Conservation (phyloP, 2,888 invertebrate species). For the Drosophila acutilabella region DNA sequence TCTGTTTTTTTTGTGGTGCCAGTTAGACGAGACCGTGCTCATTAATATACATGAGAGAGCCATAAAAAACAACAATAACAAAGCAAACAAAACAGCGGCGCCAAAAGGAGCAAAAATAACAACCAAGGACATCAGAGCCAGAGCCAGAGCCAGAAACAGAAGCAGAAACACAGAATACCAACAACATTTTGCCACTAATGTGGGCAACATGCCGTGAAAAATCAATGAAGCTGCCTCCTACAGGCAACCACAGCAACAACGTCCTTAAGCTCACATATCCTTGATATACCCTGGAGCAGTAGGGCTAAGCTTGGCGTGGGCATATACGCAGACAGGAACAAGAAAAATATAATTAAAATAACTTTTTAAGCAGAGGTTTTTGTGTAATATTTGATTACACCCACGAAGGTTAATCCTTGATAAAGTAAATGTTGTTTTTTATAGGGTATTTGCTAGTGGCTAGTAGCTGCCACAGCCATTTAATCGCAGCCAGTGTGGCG, state of each 20-base stretch:
- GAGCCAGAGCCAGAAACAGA: conserved; percentile 21
- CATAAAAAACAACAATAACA: conserved; percentile 51
- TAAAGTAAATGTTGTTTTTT: neutral
- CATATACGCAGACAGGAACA: neutral
- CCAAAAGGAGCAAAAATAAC: conserved; percentile 63
- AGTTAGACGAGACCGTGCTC: conserved; percentile 58
- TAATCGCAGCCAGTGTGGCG: conserved; percentile 12
- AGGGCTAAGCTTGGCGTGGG: neutral
- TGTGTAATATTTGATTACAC: too few species aligned
- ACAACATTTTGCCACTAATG: conserved; percentile 21
- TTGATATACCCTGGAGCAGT: conserved; percentile 16
- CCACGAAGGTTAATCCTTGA: too few species aligned
- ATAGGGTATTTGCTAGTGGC: conserved; percentile 1
- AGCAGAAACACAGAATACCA: conserved; percentile 9
- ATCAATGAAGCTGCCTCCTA: conserved; percentile 63
- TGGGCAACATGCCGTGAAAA: conserved; percentile 60
- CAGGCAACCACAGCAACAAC: conserved; percentile 28
- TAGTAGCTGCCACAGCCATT: neutral
- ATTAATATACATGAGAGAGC: conserved; percentile 66
- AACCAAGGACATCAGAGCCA: conserved; percentile 61
- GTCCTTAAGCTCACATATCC: conserved; percentile 8
- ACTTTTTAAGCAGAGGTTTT: too few species aligned
- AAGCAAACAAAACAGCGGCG: conserved; percentile 23
- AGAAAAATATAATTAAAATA: neutral
- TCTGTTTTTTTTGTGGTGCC: conserved; percentile 47